Evolutionary conservation across 1,140 invertebrate genomes (phyloP), one percentile per base, ranked within the genome.

Genomic region (Tetramorium parvispinum): DNA sequence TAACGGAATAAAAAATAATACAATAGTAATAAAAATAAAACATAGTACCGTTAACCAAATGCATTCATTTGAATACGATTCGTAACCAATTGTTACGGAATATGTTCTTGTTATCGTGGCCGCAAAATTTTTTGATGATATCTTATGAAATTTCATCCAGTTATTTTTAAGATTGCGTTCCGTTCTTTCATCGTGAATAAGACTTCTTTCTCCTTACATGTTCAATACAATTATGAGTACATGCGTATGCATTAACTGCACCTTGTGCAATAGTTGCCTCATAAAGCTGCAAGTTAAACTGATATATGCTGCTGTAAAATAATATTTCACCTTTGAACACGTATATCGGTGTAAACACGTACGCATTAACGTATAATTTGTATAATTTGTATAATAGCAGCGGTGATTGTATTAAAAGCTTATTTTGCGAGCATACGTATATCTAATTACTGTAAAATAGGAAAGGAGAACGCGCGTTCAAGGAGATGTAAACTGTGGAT

Each of bases 381-480:
- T 82, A 21, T 73, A 83, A 73, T 83, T 49, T 75, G n/a, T 61
- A 61, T 83, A 49, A 82, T 65, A 79, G 46, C 43, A 51, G 21
- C 11, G 24, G 24, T 24, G 46, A 83, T 83, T 59, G 46, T 32
- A 61, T 83, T 59, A 21, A 83, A 75, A 61, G 40, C 40, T 83
- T 73, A 83, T 83, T 83, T 75, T 8, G 27, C 24, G 7, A 83
- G 18, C 18, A 49, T 18, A 21, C 21, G 51, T 49, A 66, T 10
- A 77, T 43, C 32, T 68, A 75, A 83, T 59, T 83, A n/a, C 10
- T 7, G 27, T 59, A 75, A 61, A 73, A 46, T 16, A 27, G 77
- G 32, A 73, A 32, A 27, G 24, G 11, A 24, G 13, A 59, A 32
- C 10, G 4, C 1, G 32, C 8, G 21, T 40, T 37, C 32, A 21